A percentile compares a stretch with the other conserved stretches of the same genome.
Conservation (phyloP, 2,113 vertebrate genomes). For the Rhagologus leucostigma region DNA sequence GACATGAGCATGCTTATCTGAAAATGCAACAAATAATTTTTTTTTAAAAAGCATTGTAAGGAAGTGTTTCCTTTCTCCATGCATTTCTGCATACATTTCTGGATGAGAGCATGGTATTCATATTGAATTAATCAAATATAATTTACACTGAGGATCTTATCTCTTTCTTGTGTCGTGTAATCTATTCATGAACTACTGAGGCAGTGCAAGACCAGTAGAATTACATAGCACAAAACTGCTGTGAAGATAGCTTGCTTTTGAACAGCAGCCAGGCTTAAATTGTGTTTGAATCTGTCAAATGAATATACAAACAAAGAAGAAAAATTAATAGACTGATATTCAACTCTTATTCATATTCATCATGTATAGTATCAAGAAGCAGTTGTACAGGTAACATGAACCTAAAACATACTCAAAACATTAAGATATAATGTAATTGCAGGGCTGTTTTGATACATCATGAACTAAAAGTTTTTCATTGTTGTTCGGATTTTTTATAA, state of each 20-base stretch:
- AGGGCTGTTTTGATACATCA: not conserved
- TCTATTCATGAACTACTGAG: not conserved
- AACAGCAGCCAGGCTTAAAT: not conserved
- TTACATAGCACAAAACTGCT: not conserved
- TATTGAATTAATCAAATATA: not conserved
- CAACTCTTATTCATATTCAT: not conserved
- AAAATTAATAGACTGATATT: not conserved
- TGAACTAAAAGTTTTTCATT: not conserved
- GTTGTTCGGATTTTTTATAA: not conserved
- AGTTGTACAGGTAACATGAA: not conserved
- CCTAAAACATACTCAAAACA: not conserved
- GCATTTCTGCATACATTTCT: not conserved
- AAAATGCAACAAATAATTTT: not conserved
- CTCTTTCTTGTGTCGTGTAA: not conserved
- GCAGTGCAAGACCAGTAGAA: not conserved
- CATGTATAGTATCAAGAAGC: not conserved
- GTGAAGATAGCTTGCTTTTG: not conserved
- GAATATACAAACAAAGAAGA: not conserved
- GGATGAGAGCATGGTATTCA: not conserved
- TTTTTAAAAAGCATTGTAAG: not conserved
- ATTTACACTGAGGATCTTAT: not conserved
- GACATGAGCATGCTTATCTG: not conserved
- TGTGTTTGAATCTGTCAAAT: not conserved
- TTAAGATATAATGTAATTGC: not conserved
- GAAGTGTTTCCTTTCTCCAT: not conserved